Base-by-base conservation (phyloP, 2,888 invertebrate genomes). In the Drosophila ustulata region DNA sequence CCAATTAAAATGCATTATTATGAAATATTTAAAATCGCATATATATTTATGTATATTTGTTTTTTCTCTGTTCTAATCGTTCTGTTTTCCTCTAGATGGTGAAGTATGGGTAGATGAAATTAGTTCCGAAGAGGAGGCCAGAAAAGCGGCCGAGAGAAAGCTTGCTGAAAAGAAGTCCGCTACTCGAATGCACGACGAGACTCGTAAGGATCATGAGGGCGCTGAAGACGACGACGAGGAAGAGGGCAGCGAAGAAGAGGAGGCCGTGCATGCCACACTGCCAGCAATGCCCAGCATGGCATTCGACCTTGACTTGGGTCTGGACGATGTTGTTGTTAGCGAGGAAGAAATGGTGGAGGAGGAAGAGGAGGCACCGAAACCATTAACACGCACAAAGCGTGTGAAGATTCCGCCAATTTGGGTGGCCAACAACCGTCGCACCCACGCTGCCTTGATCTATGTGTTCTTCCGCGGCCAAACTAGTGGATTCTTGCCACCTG, bases 401-500 rank as follows among this genome's bases (percentile, higher is more conserved):
- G 68, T 91, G 4, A 86, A 77, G 3, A 84, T 94, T 11, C 94
- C 94, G 0, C 93, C 94, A 0, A 77, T 94, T 26, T 94, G 93
- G 91, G 93, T 94, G 52, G 94, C 95, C 0, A 91, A 88, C 0
- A 94, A 94, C 88, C 90, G 93, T 0, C 93, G 94, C 62, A 93
- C 94, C 52, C 92, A 94, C 61, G 94, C 94, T 0, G 93, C 94
- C 0, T 91, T 93, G 0, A 90, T 95, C 51, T 94, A 94, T 66
- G 83, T 94, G 0, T 92, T 94, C 71, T 95, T 94, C 77, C 91
- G 90, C 0, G 70, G 75, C 3, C 92, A 92, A 64, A 92, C 91
- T 0, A 91, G 92, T 0, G 90, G 93, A 0, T 93, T 94, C 53
- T 92, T 95, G 13, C 94, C 95, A 47, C 94, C 95, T 0, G 94